These are phyloP conservation scores for Heliconius eleuchia DNA, from an alignment of 1,140 invertebrate genomes.

Conservation along the genomic window DNA sequence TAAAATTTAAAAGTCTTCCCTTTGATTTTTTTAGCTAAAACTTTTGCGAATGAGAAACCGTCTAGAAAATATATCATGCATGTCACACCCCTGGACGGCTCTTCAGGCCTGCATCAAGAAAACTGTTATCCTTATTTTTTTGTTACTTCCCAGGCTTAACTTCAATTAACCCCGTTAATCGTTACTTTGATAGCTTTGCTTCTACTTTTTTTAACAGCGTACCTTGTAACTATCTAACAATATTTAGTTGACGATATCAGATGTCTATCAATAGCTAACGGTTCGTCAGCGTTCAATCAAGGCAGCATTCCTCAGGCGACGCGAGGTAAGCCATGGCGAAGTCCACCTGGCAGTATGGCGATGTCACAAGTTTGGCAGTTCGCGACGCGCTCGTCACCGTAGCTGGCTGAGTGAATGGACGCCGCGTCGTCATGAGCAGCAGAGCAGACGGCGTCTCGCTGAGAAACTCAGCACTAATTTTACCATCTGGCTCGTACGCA, in stretches of 20 bases:
- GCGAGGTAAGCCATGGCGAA: conserved; percentile 21
- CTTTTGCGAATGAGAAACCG: conserved; percentile 6
- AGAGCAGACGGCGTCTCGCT: conserved; percentile 76
- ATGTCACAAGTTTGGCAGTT: conserved; percentile 79
- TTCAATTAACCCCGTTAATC: too few species aligned
- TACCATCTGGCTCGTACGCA: conserved; percentile 79
- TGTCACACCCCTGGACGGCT: background rate
- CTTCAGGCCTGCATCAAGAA: background rate
- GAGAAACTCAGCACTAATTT: conserved; percentile 75
- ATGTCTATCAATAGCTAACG: background rate
- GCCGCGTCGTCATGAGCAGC: conserved; percentile 71
- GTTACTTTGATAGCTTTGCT: background rate
- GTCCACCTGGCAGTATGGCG: conserved; percentile 59
- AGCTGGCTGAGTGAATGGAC: conserved; percentile 73
- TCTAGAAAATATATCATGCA: conserved; percentile 10
- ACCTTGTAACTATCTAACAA: background rate
- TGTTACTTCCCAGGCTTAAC: background rate
- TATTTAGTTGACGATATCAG: conserved; percentile 4
- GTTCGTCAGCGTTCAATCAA: conserved; percentile 10
- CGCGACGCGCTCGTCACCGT: conserved; percentile 58
- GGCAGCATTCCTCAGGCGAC: conserved; percentile 6
- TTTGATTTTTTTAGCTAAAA: conserved; percentile 33
- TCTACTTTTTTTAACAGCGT: background rate
- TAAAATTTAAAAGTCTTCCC: conserved; percentile 57
- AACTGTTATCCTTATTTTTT: background rate